Percentiles rank a stretch among this genome's conserved stretches.
Evolutionary conservation across 1,140 invertebrate genomes (phyloP).

Genomic region (Anadara kagoshimensis): DNA sequence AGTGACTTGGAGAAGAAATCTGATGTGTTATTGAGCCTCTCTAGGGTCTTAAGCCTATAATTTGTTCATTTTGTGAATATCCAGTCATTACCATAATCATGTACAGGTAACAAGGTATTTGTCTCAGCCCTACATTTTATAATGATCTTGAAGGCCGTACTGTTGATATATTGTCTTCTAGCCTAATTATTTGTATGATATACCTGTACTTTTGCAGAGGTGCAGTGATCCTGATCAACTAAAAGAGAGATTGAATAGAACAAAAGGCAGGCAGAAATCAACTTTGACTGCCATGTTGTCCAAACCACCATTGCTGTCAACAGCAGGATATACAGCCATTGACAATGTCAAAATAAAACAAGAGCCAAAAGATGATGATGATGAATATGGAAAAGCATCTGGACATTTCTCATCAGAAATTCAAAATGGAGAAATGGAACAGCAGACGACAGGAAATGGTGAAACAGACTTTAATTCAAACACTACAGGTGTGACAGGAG

Average conservation of each 20-base stretch:
- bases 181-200: too few species aligned
- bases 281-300: neutral
- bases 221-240: constrained; percentile 24
- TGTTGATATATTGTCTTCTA: too few species aligned
- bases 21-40: too few species aligned
- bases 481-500: neutral
- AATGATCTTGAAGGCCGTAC: too few species aligned
- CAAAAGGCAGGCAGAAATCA: neutral
- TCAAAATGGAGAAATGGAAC: neutral
- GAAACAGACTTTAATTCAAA: too few species aligned
- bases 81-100: too few species aligned
- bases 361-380: constrained; percentile 36
- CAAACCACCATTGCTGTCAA: neutral
- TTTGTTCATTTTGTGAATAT: too few species aligned
- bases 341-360: constrained; percentile 37
- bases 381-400: neutral
- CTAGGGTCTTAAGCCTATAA: too few species aligned
- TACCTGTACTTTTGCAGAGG: constrained; percentile 17
- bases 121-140: too few species aligned
- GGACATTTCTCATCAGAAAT: neutral
- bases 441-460: neutral
- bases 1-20: too few species aligned
- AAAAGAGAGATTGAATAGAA: neutral
- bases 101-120: too few species aligned
- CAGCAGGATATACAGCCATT: neutral